phyloP scores from a whole-genome alignment of 2,797 vertebrate species.

The Hipposideros larvatus region DNA sequence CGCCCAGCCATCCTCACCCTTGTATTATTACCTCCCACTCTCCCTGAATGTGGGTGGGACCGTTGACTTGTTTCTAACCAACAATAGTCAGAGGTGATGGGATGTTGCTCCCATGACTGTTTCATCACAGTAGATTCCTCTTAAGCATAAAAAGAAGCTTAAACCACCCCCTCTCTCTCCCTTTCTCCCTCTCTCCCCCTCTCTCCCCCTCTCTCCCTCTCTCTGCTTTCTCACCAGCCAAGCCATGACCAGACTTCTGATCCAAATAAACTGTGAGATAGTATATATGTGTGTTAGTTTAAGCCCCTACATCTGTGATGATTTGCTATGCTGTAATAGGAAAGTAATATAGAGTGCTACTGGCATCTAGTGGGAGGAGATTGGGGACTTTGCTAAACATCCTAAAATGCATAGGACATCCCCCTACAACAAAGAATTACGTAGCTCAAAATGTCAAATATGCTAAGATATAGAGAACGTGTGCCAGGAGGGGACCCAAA shows the following conservation, averaged over 20 bases:
- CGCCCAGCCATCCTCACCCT: too few species aligned
- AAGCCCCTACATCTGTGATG: neutral
- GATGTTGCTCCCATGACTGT: neutral
- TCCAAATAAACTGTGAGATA: neutral
- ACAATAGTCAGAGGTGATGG: neutral
- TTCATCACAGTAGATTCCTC: neutral
- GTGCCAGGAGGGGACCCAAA: too few species aligned
- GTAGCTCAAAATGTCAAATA: neutral
- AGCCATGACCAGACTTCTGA: neutral
- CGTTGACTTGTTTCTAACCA: neutral
- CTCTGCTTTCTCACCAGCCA: neutral
- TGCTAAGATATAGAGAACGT: neutral
- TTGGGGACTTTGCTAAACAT: neutral
- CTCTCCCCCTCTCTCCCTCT: neutral
- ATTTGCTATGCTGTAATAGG: neutral
- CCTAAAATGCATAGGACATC: neutral
- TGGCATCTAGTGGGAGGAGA: constrained; percentile 55
- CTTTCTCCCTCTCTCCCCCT: too few species aligned
- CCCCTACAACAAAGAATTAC: neutral
- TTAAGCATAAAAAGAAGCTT: neutral
- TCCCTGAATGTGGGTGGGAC: neutral
- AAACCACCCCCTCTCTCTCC: too few species aligned
- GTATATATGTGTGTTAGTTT: neutral
- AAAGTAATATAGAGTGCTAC: neutral
- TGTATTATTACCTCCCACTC: neutral